Percentiles rank a stretch among this genome's conserved stretches.
These are phyloP conservation scores for Ataeniobius toweri DNA, from an alignment of 2,797 vertebrate genomes.

Conservation along the genomic window DNA sequence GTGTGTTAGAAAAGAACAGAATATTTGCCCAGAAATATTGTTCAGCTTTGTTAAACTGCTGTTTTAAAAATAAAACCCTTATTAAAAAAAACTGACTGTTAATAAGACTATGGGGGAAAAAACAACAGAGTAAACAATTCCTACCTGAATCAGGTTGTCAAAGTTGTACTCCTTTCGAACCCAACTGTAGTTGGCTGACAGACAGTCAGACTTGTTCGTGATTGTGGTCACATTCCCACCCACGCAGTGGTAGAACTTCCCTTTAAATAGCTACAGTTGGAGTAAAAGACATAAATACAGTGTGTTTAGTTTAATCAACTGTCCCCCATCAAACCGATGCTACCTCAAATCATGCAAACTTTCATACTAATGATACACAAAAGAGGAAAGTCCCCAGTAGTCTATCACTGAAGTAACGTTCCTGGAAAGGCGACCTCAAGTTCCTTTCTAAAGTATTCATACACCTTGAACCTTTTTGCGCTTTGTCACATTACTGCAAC, in stretches of 20 bases:
- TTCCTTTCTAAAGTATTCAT: no score
- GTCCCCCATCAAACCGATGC: neutral
- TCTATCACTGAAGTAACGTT: no score
- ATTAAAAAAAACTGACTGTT: no score
- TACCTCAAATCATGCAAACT: neutral
- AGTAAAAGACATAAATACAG: slow-evolving; percentile 2
- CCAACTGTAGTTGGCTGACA: neutral
- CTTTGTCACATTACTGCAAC: neutral
- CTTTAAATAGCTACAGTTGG: slow-evolving; percentile 87
- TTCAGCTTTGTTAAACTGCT: no score
- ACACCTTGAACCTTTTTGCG: neutral
- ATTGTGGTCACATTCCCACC: slow-evolving; percentile 82
- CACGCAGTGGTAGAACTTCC: slow-evolving; percentile 89
- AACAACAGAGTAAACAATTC: slow-evolving; percentile 60
- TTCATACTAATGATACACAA: neutral
- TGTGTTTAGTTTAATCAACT: neutral
- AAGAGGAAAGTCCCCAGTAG: neutral
- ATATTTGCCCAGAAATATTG: no score
- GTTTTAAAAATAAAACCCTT: no score
- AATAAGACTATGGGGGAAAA: neutral
- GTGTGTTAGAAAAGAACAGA: no score
- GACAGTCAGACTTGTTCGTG: neutral
- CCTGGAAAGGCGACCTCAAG: no score
- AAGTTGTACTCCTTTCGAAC: neutral
- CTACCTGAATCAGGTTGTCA: slow-evolving; percentile 3